These are phyloP conservation scores for Actinostola sp. DNA, from an alignment of 92 coral and sea anemone species.

Conservation along the genomic window DNA sequence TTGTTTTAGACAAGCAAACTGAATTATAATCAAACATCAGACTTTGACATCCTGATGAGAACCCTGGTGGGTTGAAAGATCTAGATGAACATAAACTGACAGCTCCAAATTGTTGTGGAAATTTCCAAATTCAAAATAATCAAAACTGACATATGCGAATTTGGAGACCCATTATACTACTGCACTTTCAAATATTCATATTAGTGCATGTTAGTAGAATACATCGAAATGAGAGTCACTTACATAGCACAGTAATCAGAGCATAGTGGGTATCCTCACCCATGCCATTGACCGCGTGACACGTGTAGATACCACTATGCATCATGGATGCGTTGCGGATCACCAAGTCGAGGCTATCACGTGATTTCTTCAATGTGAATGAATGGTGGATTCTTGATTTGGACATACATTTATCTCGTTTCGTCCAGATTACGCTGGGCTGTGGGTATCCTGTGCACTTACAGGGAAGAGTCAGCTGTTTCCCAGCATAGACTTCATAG, in stretches of 20 bases:
- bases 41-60: too few relatives aligned
- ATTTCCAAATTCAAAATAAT: too few relatives aligned
- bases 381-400: neutral
- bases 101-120: too few relatives aligned
- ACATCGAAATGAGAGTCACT: neutral
- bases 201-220: neutral
- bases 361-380: constrained; percentile 10
- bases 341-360: constrained; percentile 25
- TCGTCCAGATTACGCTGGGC: constrained; percentile 36
- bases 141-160: too few relatives aligned
- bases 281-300: constrained; percentile 22
- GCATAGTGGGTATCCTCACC: constrained; percentile 3
- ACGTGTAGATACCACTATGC: constrained; percentile 13
- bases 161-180: neutral
- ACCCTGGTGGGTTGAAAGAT: too few relatives aligned
- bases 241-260: constrained; percentile 1
- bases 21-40: too few relatives aligned
- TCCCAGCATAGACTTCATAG: constrained; percentile 10
- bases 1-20: too few relatives aligned
- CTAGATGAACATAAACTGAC: too few relatives aligned
- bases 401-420: constrained; percentile 1
- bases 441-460: constrained; percentile 40
- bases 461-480: constrained; percentile 25
- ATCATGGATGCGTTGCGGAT: constrained; percentile 16
- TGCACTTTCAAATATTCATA: neutral